These are phyloP conservation scores for Macrobrachium rosenbergii DNA, from an alignment of 1,140 invertebrate species.

Conservation along the genomic window DNA sequence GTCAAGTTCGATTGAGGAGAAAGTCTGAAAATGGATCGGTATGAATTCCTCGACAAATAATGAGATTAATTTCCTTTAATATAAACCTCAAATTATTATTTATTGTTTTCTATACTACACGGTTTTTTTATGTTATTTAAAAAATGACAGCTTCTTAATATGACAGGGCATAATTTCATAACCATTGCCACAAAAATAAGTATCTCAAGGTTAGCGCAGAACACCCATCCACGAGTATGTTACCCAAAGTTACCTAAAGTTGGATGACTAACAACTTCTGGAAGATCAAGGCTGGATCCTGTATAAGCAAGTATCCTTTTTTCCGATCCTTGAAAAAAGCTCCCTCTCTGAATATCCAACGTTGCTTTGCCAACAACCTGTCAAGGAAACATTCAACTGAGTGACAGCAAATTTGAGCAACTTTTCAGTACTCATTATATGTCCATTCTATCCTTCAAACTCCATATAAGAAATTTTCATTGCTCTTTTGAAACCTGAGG, in stretches of 20 bases:
- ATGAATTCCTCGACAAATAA: no score
- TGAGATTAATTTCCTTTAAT: no score
- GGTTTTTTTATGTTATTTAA: no score
- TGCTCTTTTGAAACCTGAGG: no score
- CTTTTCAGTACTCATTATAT: neutral
- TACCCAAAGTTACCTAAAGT: neutral
- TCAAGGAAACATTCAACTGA: neutral
- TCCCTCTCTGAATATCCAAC: neutral
- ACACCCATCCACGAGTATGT: neutral
- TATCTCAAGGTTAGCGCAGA: neutral
- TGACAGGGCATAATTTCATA: no score
- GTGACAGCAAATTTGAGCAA: no score
- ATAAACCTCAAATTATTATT: no score
- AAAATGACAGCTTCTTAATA: no score
- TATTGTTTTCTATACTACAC: no score
- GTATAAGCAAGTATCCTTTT: slow-evolving; percentile 37
- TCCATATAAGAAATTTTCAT: neutral
- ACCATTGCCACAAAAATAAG: neutral
- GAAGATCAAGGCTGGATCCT: neutral
- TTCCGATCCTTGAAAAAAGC: slow-evolving; percentile 31
- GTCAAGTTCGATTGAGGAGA: no score
- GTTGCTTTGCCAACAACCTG: slow-evolving; percentile 21
- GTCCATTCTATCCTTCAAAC: neutral
- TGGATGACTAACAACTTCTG: neutral
- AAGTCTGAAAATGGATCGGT: no score